Evolutionary conservation across 2,888 invertebrate species (phyloP).

Genomic region (Catonia carolina): DNA sequence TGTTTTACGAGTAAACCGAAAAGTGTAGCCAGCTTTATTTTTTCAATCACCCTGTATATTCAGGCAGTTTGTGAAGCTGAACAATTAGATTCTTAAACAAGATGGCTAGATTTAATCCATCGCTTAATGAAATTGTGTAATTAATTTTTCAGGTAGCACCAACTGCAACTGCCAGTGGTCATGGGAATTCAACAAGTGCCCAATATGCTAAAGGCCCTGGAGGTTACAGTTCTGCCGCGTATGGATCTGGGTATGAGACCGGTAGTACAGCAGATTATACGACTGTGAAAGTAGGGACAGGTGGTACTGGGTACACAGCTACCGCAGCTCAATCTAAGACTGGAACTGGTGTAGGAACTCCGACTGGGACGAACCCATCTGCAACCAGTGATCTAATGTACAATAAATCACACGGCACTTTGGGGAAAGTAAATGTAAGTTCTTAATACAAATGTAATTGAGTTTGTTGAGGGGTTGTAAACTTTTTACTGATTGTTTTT

Average conservation of each 20-base stretch:
- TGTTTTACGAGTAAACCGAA: too few species aligned
- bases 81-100: too few species aligned
- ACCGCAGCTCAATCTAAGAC: slow-evolving; percentile 47
- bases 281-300: slow-evolving; percentile 45
- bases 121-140: too few species aligned
- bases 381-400: slow-evolving; percentile 63
- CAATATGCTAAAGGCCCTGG: slow-evolving; percentile 21
- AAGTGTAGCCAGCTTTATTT: too few species aligned
- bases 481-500: too few species aligned
- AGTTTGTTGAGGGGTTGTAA: slow-evolving; percentile 15
- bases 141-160: slow-evolving; percentile 67
- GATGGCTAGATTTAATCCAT: too few species aligned
- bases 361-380: slow-evolving; percentile 39
- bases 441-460: slow-evolving; percentile 22
- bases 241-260: slow-evolving; percentile 58
- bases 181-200: slow-evolving; percentile 53
- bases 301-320: slow-evolving; percentile 45
- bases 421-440: slow-evolving; percentile 87
- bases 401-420: slow-evolving; percentile 78
- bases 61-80: too few species aligned
- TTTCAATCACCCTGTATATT: too few species aligned
- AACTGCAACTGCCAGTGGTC: slow-evolving; percentile 62
- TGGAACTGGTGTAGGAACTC: slow-evolving; percentile 41
- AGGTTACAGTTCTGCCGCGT: slow-evolving; percentile 39
- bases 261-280: slow-evolving; percentile 43